Evolutionary conservation across 2,888 invertebrate species (phyloP), one percentile per base, ranked within the genome.

Genomic region (Ectemnius lituratus): DNA sequence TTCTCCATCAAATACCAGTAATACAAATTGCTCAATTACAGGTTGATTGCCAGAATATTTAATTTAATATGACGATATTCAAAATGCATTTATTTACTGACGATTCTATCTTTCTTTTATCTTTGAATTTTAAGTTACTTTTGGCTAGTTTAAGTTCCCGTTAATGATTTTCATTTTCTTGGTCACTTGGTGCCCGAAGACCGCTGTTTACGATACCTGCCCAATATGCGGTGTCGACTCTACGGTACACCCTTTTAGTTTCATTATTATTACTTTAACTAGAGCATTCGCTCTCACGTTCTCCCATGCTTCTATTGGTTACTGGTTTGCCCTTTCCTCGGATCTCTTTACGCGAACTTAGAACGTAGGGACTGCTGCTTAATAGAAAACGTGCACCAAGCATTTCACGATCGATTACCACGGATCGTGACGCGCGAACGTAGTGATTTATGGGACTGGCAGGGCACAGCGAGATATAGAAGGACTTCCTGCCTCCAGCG

Each of bases 161-260:
- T 68, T 62, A 76, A 78, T 80, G 67, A 71, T 75, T 46, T 71
- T 75, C 70, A 57, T 78, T 78, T 73, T 80, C 13, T 61, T 70
- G 62, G 73, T 80, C 74, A 70, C 66, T 72, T 66, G 23, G 72
- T 72, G 72, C 73, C 80, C 61, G 82, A 84, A 85, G 88, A 80
- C 61, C 84, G 79, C 74, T 87, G 87, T 78, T 70, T 81, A 64
- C 80, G 78, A 72, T 83, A 86, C 76, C 86, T 85, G 64, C 73
- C 82, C 69, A 81, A 81, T 71, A 76, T 80, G 62, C 82, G 80
- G 71, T 87, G 87, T 73, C 83, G 78, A 73, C 85, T 80, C 61
- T 63, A 80, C 78, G 86, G 86, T 86, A 86, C 37, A 37, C 37
- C 37, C 37, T 37, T 37, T 57, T 68, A 70, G 60, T 83, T 75